Percentiles rank a stretch among this genome's conserved stretches.
These are phyloP conservation scores for Glandiceps talaboti DNA, from an alignment of 53 echinoderm and acorn worm species.

Conservation along the genomic window DNA sequence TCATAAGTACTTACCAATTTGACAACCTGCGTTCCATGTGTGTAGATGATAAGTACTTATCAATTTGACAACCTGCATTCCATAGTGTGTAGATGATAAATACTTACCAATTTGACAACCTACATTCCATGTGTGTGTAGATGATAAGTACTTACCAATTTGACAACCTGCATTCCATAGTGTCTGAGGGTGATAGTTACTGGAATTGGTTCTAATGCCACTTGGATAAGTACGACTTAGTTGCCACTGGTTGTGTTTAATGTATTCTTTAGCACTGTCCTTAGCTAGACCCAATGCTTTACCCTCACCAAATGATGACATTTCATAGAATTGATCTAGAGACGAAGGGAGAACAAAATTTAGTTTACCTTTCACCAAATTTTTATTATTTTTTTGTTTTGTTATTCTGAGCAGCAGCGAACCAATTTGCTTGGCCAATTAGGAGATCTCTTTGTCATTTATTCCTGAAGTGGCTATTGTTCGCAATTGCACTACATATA, in stretches of 20 bases:
- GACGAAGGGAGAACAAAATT: neutral
- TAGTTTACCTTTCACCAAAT: too few species aligned
- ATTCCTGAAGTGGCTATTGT: too few species aligned
- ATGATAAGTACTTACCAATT: constrained; percentile 85
- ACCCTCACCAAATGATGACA: constrained; percentile 85
- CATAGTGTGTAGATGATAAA: constrained; percentile 89
- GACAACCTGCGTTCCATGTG: too few species aligned
- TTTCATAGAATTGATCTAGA: constrained; percentile 79
- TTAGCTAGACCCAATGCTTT: constrained; percentile 85
- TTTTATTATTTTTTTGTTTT: too few species aligned
- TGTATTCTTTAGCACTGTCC: constrained; percentile 38
- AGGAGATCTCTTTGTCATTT: too few species aligned
- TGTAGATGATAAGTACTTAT: too few species aligned
- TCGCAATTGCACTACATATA: too few species aligned
- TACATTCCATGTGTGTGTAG: too few species aligned
- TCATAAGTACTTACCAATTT: constrained; percentile 88
- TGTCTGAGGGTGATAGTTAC: constrained; percentile 76
- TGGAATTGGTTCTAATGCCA: constrained; percentile 75
- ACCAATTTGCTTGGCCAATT: too few species aligned
- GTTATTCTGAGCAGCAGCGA: too few species aligned
- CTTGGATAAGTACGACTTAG: constrained; percentile 74
- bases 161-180: constrained; percentile 96
- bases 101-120: too few species aligned
- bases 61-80: constrained; percentile 91
- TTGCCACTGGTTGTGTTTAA: constrained; percentile 51